Conservation (phyloP, 2,797 vertebrate genomes). For the Halcyon badia region DNA sequence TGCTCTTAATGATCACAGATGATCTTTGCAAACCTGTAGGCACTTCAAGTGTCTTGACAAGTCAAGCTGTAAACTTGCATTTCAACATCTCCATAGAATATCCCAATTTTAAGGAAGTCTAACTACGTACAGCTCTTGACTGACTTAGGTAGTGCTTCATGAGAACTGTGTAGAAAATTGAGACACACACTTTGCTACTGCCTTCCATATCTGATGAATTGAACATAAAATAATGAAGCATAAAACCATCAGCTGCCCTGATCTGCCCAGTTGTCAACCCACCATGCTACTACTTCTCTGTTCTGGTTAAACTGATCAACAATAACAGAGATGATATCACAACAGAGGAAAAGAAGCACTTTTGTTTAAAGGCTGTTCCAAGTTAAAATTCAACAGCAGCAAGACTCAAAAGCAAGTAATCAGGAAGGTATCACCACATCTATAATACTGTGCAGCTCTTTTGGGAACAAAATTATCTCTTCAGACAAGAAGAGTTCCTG, state of each 20-base stretch:
- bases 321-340: neutral
- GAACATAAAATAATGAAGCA: neutral
- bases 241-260: neutral
- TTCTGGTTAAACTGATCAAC: neutral
- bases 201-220: neutral
- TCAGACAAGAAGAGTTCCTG: neutral
- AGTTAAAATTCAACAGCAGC: neutral
- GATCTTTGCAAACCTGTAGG: neutral
- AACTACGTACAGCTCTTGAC: neutral
- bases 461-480: neutral
- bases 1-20: neutral
- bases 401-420: neutral
- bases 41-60: neutral
- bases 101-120: neutral
- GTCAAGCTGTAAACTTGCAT: neutral
- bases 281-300: neutral
- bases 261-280: neutral
- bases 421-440: neutral
- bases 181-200: neutral
- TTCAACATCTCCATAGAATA: neutral
- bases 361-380: neutral
- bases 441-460: neutral
- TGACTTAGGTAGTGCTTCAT: neutral
- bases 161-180: rapidly evolving
- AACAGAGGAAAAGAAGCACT: neutral